Evolutionary conservation across 2,113 vertebrate species (phyloP).

Genomic region (Progne subis): DNA sequence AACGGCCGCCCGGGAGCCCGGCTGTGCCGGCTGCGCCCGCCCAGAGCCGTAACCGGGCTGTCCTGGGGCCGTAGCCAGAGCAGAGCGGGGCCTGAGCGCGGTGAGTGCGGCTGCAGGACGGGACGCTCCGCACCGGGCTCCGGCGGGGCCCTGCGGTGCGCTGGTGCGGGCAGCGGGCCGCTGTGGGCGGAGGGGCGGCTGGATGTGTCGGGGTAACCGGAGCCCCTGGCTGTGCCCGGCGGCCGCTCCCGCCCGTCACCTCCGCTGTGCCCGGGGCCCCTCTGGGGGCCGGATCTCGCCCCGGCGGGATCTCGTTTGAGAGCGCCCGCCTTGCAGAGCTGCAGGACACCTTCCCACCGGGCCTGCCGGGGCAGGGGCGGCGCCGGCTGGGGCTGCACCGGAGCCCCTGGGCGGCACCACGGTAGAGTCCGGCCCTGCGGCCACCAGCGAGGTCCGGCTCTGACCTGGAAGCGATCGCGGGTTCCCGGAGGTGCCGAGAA

Average conservation of each 20-base stretch:
- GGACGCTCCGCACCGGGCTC: fast-evolving
- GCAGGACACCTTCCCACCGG: neutral
- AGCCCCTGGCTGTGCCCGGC: neutral
- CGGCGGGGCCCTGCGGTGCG: fast-evolving
- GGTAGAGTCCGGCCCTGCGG: neutral
- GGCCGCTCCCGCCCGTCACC: neutral
- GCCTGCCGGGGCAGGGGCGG: neutral
- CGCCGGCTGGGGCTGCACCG: neutral
- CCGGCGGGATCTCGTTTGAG: neutral
- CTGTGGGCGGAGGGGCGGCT: too few relatives aligned
- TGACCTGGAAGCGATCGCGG: slow-evolving; percentile 52
- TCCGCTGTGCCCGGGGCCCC: neutral
- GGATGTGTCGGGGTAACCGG: fast-evolving
- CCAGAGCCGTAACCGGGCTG: neutral
- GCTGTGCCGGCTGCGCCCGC: neutral
- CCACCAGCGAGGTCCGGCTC: neutral
- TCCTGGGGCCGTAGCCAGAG: neutral
- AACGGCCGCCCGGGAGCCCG: neutral
- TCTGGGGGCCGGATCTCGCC: neutral
- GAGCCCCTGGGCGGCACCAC: neutral
- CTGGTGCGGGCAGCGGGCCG: neutral
- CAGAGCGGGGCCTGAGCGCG: neutral
- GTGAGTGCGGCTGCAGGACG: neutral
- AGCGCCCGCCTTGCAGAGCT: neutral
- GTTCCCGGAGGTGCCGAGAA: slow-evolving; percentile 34